These are phyloP conservation scores for Mizuhopecten yessoensis DNA, from an alignment of 1,140 invertebrate genomes.

Conservation along the genomic window DNA sequence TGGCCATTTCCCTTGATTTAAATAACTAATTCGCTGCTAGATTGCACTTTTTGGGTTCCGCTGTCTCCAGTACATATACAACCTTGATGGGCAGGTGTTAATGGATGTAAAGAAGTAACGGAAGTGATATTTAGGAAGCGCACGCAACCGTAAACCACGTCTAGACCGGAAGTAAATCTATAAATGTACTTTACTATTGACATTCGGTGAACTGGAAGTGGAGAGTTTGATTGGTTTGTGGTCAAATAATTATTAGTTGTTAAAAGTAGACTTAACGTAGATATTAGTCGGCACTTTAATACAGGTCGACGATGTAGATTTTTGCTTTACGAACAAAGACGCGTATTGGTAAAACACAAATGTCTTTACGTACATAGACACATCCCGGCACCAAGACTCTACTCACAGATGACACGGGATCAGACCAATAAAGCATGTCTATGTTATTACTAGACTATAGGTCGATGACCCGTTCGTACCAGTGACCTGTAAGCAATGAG, in stretches of 20 bases:
- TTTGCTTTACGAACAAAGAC: no score
- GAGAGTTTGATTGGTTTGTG: no score
- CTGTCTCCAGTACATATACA: background rate
- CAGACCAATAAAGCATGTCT: background rate
- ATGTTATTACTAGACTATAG: background rate
- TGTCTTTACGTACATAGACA: no score
- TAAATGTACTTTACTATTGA: background rate
- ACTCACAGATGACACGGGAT: no score
- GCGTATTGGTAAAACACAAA: no score
- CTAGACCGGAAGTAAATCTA: slow-evolving; percentile 15
- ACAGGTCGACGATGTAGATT: no score
- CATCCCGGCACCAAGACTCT: no score
- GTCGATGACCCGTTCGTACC: background rate
- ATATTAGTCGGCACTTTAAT: no score
- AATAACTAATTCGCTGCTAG: no score
- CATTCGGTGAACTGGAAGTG: background rate
- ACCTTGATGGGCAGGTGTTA: background rate
- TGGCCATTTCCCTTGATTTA: no score
- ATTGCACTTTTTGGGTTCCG: background rate
- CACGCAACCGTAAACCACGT: background rate
- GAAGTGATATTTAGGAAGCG: background rate
- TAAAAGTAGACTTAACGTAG: no score
- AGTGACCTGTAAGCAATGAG: background rate
- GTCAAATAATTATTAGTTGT: no score
- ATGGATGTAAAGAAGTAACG: background rate